Base-by-base conservation (phyloP, 2,113 vertebrate genomes). In the Corythoichthys haematopterus region DNA sequence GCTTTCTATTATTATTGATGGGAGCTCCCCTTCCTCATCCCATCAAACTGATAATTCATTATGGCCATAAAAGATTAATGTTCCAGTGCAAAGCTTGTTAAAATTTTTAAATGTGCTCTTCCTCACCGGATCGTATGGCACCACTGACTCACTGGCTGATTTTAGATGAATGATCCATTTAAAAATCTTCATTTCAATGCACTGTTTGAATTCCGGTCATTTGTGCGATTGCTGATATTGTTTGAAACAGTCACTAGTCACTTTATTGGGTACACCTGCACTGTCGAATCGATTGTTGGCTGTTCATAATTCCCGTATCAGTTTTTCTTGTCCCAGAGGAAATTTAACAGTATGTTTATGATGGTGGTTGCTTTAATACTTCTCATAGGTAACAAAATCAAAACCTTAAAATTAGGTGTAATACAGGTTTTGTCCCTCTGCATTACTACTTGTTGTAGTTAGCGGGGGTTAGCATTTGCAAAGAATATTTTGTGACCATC, bases 81-180 rank as follows among this genome's bases (percentile, higher is more conserved):
- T 45, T 56, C 16, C 20, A 60, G 15, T 38, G 13, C 16, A 60
- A 70, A 70, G 46, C 46, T 64, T 57, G 10, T 45, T 46, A 43
- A 46, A 46, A 45, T 46, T 62, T 45, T 51, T 51, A 38, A 65
- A 50, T 14, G 47, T 36, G 46, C 20, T 50, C 2, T 65, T 36
- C 52, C 20, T 33, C 59, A 46, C 40, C 40, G 20, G n/a, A 46
- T 9, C 59, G 40, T 35, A 38, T 16, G 57, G 36, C 33, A 36
- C 28, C 46, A 64, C 33, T 38, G 47, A 43, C 36, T 38, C 33
- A 61, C 38, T 61, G 38, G 20, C 36, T 59, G 37, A 40, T 43
- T 61, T 10, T 15, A 57, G 43, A 46, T 46, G 43, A 62, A 62
- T 33, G 43, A 46, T 62, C n/a, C 12, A 62, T 33, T 62, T 33